Percentiles rank a stretch among this genome's conserved stretches.
phyloP scores from a whole-genome alignment of 2,113 vertebrate genomes.

The Tiliqua scincoides region DNA sequence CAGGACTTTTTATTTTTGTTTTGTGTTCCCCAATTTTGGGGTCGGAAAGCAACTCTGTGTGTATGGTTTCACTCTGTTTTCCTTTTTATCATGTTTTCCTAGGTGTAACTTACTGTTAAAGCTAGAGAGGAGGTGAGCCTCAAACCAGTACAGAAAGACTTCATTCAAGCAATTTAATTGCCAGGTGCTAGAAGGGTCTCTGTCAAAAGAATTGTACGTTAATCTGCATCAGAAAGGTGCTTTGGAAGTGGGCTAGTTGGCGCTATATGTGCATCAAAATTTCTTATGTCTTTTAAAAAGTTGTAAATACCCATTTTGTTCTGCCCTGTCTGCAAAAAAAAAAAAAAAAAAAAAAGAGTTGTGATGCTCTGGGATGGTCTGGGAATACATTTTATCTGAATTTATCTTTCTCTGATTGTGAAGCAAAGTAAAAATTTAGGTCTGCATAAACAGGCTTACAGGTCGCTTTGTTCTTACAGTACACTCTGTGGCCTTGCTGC shows the following conservation, averaged over 20 bases:
- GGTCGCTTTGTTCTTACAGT: slow-evolving; percentile 32
- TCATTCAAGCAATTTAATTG: not conserved
- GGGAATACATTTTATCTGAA: not conserved
- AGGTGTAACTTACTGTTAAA: not conserved
- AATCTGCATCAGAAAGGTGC: not conserved
- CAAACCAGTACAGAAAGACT: not conserved
- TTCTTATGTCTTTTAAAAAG: not conserved
- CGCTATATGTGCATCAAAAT: no score
- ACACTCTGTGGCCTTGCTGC: slow-evolving; percentile 18
- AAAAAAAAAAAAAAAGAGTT: not conserved
- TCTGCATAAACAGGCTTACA: slow-evolving; percentile 23
- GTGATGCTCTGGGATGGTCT: not conserved
- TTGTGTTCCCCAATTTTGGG: slow-evolving; percentile 25
- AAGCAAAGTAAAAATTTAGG: not conserved
- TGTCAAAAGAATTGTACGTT: not conserved
- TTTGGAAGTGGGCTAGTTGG: not conserved
- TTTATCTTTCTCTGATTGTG: not conserved
- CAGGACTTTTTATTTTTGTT: slow-evolving; percentile 64
- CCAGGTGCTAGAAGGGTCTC: not conserved
- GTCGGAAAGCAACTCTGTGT: slow-evolving; percentile 25
- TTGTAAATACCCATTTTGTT: not conserved
- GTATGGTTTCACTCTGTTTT: slow-evolving; percentile 18
- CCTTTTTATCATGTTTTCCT: not conserved
- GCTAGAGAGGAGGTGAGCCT: not conserved
- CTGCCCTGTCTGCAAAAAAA: not conserved